Percentiles rank a stretch among this genome's conserved stretches.
Conservation (phyloP, 2,888 invertebrate genomes). For the Ecliptopera silaceata region DNA sequence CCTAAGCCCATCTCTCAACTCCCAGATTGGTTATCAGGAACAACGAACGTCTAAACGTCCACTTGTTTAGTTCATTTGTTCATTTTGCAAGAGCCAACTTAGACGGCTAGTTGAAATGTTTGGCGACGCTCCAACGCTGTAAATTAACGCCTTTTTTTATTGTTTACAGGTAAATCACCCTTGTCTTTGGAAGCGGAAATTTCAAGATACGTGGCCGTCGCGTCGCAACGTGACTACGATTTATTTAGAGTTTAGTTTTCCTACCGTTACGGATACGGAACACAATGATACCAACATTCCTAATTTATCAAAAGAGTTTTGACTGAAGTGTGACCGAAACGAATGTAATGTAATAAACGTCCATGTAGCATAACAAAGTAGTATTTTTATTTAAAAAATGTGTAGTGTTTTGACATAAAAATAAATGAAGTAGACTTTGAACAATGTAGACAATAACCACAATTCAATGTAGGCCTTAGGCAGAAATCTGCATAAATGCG, state of each 20-base stretch:
- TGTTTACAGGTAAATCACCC: conserved; percentile 81
- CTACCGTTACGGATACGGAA: conserved; percentile 28
- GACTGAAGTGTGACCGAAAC: conserved; percentile 5
- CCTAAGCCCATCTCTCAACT: conserved; percentile 72
- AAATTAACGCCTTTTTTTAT: conserved; percentile 78
- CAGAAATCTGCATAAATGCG: neutral
- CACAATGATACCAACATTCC: conserved; percentile 17
- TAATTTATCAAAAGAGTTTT: conserved; percentile 21
- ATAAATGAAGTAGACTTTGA: neutral
- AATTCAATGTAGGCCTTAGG: neutral
- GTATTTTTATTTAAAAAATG: conserved; percentile 28
- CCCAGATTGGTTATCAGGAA: conserved; percentile 69
- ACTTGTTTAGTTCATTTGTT: conserved; percentile 76
- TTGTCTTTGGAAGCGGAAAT: conserved; percentile 59
- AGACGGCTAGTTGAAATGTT: conserved; percentile 78
- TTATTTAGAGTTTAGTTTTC: conserved; percentile 43
- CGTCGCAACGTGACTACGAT: conserved; percentile 35
- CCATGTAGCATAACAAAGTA: conserved; percentile 18
- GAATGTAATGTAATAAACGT: conserved; percentile 30
- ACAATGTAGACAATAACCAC: neutral
- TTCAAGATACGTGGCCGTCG: conserved; percentile 53
- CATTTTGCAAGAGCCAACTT: conserved; percentile 73
- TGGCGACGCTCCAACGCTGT: conserved; percentile 74
- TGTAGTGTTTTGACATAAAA: neutral
- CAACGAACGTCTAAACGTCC: conserved; percentile 60